These are phyloP conservation scores for Leucopsar rothschildi DNA, from an alignment of 2,113 vertebrate species.

Conservation along the genomic window DNA sequence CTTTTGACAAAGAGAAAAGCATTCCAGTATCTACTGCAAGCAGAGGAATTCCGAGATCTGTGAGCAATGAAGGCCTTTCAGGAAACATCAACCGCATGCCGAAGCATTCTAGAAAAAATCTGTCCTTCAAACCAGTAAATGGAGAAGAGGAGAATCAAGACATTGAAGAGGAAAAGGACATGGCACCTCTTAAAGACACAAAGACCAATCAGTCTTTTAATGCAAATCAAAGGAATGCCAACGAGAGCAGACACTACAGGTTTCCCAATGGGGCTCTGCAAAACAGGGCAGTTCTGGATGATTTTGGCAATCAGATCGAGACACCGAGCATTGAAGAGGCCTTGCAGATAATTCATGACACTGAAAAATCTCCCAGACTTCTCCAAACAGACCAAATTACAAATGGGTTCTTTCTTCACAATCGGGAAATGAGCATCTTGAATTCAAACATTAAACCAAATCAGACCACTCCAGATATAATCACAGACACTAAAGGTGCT, in stretches of 20 bases:
- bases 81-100: slow-evolving; percentile 77
- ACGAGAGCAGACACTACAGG: slow-evolving; percentile 45
- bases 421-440: slow-evolving; percentile 72
- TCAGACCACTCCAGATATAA: slow-evolving; percentile 70
- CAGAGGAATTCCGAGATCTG: slow-evolving; percentile 85
- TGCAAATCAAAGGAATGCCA: slow-evolving; percentile 53
- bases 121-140: slow-evolving; percentile 90
- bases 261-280: slow-evolving; percentile 82
- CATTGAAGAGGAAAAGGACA: slow-evolving; percentile 85
- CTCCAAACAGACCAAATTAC: slow-evolving; percentile 76
- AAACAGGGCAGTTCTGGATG: slow-evolving; percentile 71
- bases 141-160: slow-evolving; percentile 79
- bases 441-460: slow-evolving; percentile 71
- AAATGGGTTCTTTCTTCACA: slow-evolving; percentile 93
- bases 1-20: slow-evolving; percentile 88
- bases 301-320: slow-evolving; percentile 76
- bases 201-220: slow-evolving; percentile 16
- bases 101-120: slow-evolving; percentile 82
- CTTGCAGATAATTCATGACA: slow-evolving; percentile 89
- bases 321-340: slow-evolving; percentile 92
- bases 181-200: slow-evolving; percentile 53
- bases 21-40: slow-evolving; percentile 57
- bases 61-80: slow-evolving; percentile 90
- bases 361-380: slow-evolving; percentile 76
- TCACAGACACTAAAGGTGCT: slow-evolving; percentile 80